phyloP scores from a whole-genome alignment of 2,113 vertebrate genomes.

The Columba janthina region DNA sequence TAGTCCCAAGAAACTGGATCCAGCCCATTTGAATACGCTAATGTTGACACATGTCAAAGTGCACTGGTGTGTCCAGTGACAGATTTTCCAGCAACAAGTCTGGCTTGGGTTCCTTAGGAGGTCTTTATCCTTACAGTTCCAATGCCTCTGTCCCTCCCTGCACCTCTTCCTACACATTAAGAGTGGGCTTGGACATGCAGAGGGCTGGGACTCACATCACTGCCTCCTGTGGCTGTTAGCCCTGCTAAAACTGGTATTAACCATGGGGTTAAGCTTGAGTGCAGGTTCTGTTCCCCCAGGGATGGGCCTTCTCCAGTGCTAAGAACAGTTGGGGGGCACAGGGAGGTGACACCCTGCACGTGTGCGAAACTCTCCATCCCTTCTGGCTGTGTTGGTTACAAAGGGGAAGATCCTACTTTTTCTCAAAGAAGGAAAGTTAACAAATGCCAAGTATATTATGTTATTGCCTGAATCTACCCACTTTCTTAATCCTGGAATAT shows the following conservation, averaged over 20 bases:
- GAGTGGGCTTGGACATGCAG: neutral
- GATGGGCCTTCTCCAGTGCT: fast-evolving
- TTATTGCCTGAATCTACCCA: neutral
- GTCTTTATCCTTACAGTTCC: neutral
- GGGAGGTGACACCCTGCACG: no score
- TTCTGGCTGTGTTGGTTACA: no score
- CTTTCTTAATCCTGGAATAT: neutral
- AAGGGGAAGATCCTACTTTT: fast-evolving
- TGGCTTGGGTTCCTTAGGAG: neutral
- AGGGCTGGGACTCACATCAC: fast-evolving
- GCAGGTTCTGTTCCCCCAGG: neutral
- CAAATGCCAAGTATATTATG: fast-evolving
- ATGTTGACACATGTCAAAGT: neutral
- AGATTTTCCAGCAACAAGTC: neutral
- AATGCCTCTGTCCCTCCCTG: neutral
- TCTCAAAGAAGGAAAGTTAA: neutral
- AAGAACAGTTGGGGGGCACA: neutral
- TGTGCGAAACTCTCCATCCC: fast-evolving
- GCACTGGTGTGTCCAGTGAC: no score
- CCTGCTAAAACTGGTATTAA: fast-evolving
- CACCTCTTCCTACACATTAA: neutral
- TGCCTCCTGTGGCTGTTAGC: fast-evolving
- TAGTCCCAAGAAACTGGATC: neutral
- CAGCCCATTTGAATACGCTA: fast-evolving
- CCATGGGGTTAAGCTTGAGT: fast-evolving